Conservation (phyloP, 2,888 invertebrate genomes). For the Chymomyza caudatula region DNA sequence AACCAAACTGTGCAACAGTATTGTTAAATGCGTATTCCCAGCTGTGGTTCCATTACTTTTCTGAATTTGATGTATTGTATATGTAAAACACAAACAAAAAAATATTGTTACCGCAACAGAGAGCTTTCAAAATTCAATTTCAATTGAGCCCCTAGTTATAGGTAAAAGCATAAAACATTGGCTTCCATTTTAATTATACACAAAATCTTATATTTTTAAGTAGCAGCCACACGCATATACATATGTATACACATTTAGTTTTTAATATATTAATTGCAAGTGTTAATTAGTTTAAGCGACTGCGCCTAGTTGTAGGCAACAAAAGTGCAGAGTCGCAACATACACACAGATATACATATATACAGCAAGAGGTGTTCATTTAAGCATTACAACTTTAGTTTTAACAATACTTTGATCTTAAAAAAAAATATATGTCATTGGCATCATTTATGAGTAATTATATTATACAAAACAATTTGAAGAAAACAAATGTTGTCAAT, state of each 20-base stretch:
- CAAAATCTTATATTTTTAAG: conserved; percentile 18
- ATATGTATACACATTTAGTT: conserved; percentile 49
- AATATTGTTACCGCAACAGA: conserved; percentile 19
- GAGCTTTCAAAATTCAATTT: conserved; percentile 55
- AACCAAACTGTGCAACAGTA: neutral
- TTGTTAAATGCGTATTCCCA: neutral
- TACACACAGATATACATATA: neutral
- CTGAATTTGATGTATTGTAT: neutral
- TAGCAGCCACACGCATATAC: neutral
- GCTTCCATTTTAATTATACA: conserved; percentile 50
- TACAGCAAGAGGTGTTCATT: conserved; percentile 40
- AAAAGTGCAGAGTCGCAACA: neutral
- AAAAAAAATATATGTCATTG: neutral
- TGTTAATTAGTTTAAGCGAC: conserved; percentile 11
- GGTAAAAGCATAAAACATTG: conserved; percentile 40
- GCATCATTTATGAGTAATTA: neutral
- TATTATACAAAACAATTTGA: neutral
- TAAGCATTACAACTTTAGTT: conserved; percentile 3
- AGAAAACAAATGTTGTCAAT: conserved; percentile 4
- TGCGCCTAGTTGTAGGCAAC: neutral
- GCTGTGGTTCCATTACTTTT: conserved; percentile 1
- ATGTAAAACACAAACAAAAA: neutral
- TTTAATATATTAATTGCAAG: conserved; percentile 29
- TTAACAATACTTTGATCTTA: neutral
- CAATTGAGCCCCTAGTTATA: conserved; percentile 34